These are phyloP conservation scores for Sacculina carcini DNA, from an alignment of 2,888 invertebrate genomes.

Conservation along the genomic window DNA sequence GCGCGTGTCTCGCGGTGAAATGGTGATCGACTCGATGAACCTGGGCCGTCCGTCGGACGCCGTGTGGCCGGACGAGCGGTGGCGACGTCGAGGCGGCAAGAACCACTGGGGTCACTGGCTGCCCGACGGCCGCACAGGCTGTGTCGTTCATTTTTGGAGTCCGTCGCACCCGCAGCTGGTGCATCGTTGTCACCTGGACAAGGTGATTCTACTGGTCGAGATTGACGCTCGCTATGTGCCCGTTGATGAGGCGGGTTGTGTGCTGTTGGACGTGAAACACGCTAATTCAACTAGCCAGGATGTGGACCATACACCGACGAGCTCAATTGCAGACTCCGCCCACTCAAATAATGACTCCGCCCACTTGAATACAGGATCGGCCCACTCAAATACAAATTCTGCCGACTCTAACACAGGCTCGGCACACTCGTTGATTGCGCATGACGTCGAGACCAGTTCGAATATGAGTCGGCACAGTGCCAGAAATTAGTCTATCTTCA, in stretches of 20 bases:
- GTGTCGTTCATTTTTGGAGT: slow-evolving; percentile 30
- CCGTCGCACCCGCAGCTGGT: slow-evolving; percentile 25
- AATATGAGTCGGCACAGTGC: too few species aligned
- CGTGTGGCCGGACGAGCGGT: slow-evolving; percentile 77
- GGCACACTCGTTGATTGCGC: too few species aligned
- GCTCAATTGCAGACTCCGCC: too few species aligned
- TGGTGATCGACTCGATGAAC: slow-evolving; percentile 74
- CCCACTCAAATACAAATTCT: too few species aligned
- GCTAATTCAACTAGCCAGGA: too few species aligned
- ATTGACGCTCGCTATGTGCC: slow-evolving; percentile 80
- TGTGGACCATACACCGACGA: too few species aligned
- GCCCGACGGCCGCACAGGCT: slow-evolving; percentile 77
- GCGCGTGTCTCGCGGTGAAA: slow-evolving; percentile 15
- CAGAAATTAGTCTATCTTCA: too few species aligned
- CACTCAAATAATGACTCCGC: too few species aligned
- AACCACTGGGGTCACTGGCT: slow-evolving; percentile 74
- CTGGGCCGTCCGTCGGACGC: slow-evolving; percentile 69
- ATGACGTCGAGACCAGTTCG: too few species aligned
- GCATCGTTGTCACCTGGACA: slow-evolving; percentile 83
- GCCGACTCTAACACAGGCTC: too few species aligned
- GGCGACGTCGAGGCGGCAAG: slow-evolving; percentile 60
- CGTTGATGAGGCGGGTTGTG: slow-evolving; percentile 65
- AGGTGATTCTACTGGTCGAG: slow-evolving; percentile 68
- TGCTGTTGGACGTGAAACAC: slow-evolving; percentile 19
- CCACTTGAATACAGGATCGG: too few species aligned